Percentiles rank a stretch among this genome's conserved stretches.
These are phyloP conservation scores for Marcusenius ussheri DNA, from an alignment of 2,113 vertebrate species.

Conservation along the genomic window DNA sequence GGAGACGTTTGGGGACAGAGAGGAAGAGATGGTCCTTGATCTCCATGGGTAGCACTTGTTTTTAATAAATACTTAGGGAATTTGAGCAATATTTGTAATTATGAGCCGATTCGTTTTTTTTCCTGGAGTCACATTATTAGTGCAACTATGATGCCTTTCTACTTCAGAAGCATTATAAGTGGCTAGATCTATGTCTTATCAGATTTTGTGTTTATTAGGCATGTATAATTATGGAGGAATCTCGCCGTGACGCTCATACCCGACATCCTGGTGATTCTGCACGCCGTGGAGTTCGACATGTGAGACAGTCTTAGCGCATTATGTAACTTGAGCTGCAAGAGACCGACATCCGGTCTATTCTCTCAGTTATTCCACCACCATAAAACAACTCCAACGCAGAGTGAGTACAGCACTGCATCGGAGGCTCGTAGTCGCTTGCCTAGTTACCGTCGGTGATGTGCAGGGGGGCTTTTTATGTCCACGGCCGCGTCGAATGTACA, in stretches of 20 bases:
- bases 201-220: not conserved
- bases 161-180: not conserved
- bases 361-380: not conserved
- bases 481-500: not conserved
- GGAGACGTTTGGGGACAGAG: not conserved
- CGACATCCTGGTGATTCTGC: not conserved
- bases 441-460: not conserved
- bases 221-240: not conserved
- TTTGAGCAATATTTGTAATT: not conserved
- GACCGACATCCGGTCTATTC: not conserved
- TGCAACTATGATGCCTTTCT: not conserved
- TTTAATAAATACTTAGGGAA: not conserved
- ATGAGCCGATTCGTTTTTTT: not conserved
- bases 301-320: not conserved
- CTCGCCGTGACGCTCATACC: not conserved
- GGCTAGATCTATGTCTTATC: not conserved
- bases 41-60: not conserved
- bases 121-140: not conserved
- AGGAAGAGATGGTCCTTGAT: not conserved
- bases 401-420: not conserved
- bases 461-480: not conserved
- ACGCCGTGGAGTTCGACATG: not conserved
- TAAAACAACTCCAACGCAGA: not conserved
- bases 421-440: not conserved
- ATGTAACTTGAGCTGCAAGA: not conserved